Evolutionary conservation across 2,113 vertebrate species (phyloP), one percentile per base, ranked within the genome.

Genomic region (Pseudolaguvia tuberculata): DNA sequence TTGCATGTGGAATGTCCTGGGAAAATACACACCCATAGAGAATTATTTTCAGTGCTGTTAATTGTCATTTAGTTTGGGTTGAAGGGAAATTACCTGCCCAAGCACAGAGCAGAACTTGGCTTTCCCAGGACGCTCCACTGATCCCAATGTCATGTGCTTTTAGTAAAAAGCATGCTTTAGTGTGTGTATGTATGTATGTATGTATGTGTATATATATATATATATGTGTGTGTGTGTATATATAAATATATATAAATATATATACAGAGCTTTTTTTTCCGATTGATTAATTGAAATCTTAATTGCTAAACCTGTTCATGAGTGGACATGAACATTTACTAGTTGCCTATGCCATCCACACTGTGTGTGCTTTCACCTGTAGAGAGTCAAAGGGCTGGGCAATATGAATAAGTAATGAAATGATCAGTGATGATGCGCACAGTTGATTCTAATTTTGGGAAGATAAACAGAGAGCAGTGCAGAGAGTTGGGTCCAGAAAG

Each of bases 51-150:
- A 42, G 21, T 18, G n/a, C 29, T 29, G 11, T 55, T 42, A 42
- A 12, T 27, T 8, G 1, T 20, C 15, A 29, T n/a, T 73, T 21
- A 25, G 23, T 45, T 47, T 56, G 11, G 39, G 25, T 21, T 57
- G 15, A 48, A n/a, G 31, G 17, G 52, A 29, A 66, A 71, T 71
- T 18, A 29, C 35, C 35, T 25, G 11, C 61, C 9, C 9, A 48
- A 42, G 20, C 18, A 35, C 51, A 23, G 39, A 48, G 25, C 17
- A 57, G 27, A 52, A 12, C 1, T 31, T 35, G 27, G 18, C 73
- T 78, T 84, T 85, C 80, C 81, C 81, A 71, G 58, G 84, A 82
- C 76, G 77, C 87, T 87, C 80, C 79, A 87, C 81, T 72, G 50
- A 82, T 83, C 75, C 71, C 58, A 52, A 57, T 66, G 71, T 56